Base-by-base conservation (phyloP, 92 coral and sea anemone genomes). In the Metridium senile region DNA sequence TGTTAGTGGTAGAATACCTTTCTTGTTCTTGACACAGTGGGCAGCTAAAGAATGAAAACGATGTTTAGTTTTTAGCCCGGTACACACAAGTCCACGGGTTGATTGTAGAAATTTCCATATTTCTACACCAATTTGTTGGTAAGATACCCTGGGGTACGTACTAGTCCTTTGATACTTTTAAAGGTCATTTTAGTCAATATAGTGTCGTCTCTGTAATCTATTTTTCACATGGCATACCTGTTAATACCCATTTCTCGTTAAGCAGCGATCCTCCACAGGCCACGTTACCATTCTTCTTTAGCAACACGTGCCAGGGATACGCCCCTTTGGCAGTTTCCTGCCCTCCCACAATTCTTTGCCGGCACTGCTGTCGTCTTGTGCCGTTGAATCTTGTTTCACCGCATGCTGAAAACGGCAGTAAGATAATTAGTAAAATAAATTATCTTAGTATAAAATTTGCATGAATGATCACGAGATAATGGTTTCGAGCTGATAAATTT, bases 231-330 rank as follows among this genome's bases (percentile, higher is more conserved):
- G 9, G 21, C 7, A n/a, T 59, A 94, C 98, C 98, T 70, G 98
- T 94, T 9, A 92, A 81, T 4, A 94, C 92, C 97, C 97, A 94
- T 26, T 72, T 90, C 43, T 94, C 97, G 53, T 87, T 94, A 56
- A 94, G 77, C 11, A 94, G 84, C 23, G 97, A 91, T 20, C 92
- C 98, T 6, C 98, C 98, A 68, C 98, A 94, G 0, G 80, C 68
- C 1, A 89, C 79, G 9, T 9, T 34, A 1, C 89, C 93, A 70
- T 61, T 69, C 72, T 87, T 85, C 35, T 67, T 92, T 30, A 94
- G 51, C 29, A 89, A 69, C 61, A 93, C 98, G 58, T 94, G 98
- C 98, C 98, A 94, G 19, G 98, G 98, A 67, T 94, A 94, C 17
- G 98, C 89, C 19, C 98, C 97, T 34, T 89, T 90, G 10, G 54